Percentiles rank a stretch among this genome's conserved stretches.
Conservation (phyloP, 2,797 vertebrate species). For the Gymnocypris eckloni region DNA sequence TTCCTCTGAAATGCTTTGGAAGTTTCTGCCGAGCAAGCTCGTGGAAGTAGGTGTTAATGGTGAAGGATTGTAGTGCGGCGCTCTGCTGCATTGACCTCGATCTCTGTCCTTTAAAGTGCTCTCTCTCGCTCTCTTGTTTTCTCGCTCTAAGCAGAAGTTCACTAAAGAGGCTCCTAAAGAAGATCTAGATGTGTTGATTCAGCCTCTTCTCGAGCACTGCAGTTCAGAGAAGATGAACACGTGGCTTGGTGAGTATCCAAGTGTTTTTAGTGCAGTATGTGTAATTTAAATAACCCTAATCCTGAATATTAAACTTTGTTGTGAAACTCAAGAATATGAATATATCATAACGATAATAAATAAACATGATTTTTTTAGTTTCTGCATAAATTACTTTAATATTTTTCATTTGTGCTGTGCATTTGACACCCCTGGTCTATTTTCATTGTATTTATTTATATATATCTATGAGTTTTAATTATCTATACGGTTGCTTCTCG, state of each 20-base stretch:
- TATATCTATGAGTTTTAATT: neutral
- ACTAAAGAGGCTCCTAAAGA: conserved; percentile 91
- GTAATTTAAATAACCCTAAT: neutral
- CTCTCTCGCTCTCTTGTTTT: conserved; percentile 10
- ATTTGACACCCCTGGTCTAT: neutral
- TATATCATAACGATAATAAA: neutral
- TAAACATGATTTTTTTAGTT: neutral
- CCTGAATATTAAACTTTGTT: neutral
- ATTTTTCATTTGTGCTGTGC: neutral
- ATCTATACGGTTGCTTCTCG: neutral
- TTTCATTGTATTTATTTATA: neutral
- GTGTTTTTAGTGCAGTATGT: neutral
- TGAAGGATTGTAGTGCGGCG: conserved; percentile 27
- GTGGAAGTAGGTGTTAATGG: conserved; percentile 34
- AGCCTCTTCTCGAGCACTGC: conserved; percentile 93
- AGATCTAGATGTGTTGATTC: conserved; percentile 91
- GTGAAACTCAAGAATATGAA: neutral
- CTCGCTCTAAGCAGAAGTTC: conserved; percentile 81
- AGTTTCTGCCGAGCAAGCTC: conserved; percentile 15
- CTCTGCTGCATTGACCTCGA: conserved; percentile 37
- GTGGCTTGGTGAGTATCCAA: conserved; percentile 84
- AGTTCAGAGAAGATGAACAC: conserved; percentile 96
- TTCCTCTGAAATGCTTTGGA: conserved; percentile 28
- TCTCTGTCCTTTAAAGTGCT: conserved; percentile 35
- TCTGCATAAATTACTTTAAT: neutral